These are phyloP conservation scores for Peromyscus polionotus DNA, from an alignment of 2,113 vertebrate genomes.

Conservation along the genomic window DNA sequence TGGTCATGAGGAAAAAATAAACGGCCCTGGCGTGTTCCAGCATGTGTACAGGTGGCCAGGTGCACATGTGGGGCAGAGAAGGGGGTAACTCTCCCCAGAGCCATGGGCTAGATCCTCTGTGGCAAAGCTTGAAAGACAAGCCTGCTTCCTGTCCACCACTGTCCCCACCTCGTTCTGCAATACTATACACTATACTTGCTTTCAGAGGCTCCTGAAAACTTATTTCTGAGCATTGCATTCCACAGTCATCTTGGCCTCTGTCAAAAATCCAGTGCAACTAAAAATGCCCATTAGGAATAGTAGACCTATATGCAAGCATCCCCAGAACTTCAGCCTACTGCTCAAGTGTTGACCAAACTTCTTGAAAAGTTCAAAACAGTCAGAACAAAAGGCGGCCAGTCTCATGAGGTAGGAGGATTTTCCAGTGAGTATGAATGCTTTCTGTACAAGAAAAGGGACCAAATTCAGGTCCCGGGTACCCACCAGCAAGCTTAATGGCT, in stretches of 20 bases:
- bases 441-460: not conserved
- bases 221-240: slow-evolving; percentile 30
- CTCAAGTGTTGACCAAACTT: not conserved
- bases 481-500: not conserved
- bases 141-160: not conserved
- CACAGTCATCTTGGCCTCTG: slow-evolving; percentile 25
- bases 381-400: slow-evolving; percentile 49
- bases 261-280: not conserved
- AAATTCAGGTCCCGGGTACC: not conserved
- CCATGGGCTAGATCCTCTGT: not conserved
- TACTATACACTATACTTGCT: not conserved
- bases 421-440: no score
- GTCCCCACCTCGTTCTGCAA: not conserved
- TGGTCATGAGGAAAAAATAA: not conserved
- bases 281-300: slow-evolving; percentile 8
- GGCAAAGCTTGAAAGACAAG: not conserved
- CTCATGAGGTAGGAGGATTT: not conserved
- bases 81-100: not conserved
- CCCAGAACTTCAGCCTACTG: not conserved
- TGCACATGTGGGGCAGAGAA: not conserved
- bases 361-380: slow-evolving; percentile 14
- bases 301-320: not conserved
- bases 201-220: slow-evolving; percentile 17
- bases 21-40: not conserved
- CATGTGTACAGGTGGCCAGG: rapidly evolving